Evolutionary conservation across 2,888 invertebrate genomes (phyloP), one percentile per base, ranked within the genome.

Genomic region (Lithophane ornitopus): DNA sequence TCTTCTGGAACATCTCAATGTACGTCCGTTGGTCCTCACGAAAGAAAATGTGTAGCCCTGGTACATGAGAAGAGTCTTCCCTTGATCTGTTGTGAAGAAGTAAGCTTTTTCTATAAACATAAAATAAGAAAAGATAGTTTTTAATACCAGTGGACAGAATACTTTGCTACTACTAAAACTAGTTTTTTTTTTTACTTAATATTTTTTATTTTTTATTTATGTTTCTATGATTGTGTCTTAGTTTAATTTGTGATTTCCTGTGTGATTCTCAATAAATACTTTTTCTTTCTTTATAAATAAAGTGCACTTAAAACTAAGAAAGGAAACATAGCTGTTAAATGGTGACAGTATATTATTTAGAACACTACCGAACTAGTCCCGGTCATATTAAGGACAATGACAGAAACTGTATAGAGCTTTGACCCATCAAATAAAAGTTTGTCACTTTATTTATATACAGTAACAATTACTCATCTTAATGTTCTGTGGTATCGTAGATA

Each of bases 41-140:
- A 65, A 62, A 19, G 86, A 77, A 56, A 82, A 85, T 8, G 86
- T 85, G 26, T 83, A 80, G 1, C 73, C 71, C 14, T 76, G 26
- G 58, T 78, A 74, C 74, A 85, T 80, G 16, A 76, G 76, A 9
- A 86, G 46, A 14, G 28, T 71, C 22, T 59, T 69, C 2, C 84
- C 86, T 52, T 71, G 70, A 28, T 70, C 70, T 6, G 82, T 85
- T 8, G 63, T 73, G 44, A 84, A 62, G 28, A 74, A 63, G 22
- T 46, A 69, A 52, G 44, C 65, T 52, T 54, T 56, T 12, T 72
- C 81, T 81, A 14, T 19, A 75, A 80, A 14, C 2, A 74, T 6
- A 41, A 54, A 54, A 46, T 46, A 19, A 14, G 0, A 22, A 19
- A 14, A 8, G 22, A 41, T 66, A 66, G n/a, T 28, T 56, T 1